Evolutionary conservation across 1,140 invertebrate species (phyloP).

Genomic region (Ceratina australensis): DNA sequence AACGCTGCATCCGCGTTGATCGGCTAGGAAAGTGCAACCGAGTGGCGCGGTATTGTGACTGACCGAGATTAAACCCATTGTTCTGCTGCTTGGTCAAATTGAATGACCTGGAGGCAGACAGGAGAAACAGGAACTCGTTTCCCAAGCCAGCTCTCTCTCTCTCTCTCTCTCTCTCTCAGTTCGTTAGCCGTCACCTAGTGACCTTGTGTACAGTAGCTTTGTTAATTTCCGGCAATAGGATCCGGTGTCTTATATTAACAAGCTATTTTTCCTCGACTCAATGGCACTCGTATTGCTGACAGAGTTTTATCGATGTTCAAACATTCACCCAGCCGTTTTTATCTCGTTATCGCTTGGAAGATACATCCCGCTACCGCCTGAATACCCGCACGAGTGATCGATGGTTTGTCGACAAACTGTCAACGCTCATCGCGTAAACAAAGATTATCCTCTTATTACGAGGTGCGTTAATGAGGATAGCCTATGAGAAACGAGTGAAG

Average conservation of each 20-base stretch:
- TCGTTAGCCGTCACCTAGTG: slow-evolving; percentile 16
- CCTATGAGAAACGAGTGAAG: slow-evolving; percentile 2
- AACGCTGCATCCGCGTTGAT: slow-evolving; percentile 49
- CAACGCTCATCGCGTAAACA: neutral
- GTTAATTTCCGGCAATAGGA: slow-evolving; percentile 61
- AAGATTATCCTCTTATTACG: neutral
- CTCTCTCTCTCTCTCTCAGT: slow-evolving; percentile 25
- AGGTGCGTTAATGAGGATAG: neutral
- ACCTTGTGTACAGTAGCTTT: slow-evolving; percentile 23
- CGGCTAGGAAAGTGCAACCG: slow-evolving; percentile 53
- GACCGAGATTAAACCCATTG: slow-evolving; percentile 63
- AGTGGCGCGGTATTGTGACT: slow-evolving; percentile 57
- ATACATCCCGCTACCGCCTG: slow-evolving; percentile 11
- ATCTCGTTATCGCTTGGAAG: slow-evolving; percentile 23
- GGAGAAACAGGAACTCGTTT: slow-evolving; percentile 47
- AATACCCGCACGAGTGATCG: slow-evolving; percentile 15
- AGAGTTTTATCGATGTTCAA: slow-evolving; percentile 17
- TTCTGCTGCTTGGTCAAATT: slow-evolving; percentile 55
- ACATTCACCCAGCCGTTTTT: neutral
- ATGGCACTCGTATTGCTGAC: neutral
- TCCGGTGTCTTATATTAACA: slow-evolving; percentile 28
- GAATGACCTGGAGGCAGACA: slow-evolving; percentile 36
- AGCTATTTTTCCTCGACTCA: neutral
- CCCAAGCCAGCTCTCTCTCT: no score
- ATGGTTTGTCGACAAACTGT: slow-evolving; percentile 17